Base-by-base conservation (phyloP, 2,888 invertebrate species). In the Drosophila leonis region DNA sequence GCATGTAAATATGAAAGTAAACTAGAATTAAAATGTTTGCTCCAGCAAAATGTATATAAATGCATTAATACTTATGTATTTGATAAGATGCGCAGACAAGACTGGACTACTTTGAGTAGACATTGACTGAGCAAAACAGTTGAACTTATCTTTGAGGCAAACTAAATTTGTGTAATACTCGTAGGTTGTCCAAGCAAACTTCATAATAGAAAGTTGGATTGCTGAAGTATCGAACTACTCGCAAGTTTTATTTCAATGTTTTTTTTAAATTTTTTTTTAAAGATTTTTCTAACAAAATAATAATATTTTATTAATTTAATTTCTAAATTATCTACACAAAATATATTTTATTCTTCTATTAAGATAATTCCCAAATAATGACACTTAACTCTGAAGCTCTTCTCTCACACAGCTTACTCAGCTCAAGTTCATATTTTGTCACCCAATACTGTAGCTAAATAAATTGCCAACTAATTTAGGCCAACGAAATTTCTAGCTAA, bases 401-500 rank as follows among this genome's bases (percentile, higher is more conserved):
- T 20, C 2, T 18, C 18, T 1, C 48, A 1, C 0, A 18, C 0
- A 18, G 10, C 18, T 6, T 12, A 48, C n/a, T 13, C 18, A 3
- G 0, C 31, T 4, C n/a, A n/a, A n/a, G n/a, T n/a, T 31, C 9
- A 2, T n/a, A 18, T 10, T 48, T 27, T 18, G 20, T 27, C 31
- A 31, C 0, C 18, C 41, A 41, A 33, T 57, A 27, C 9, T 29
- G n/a, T n/a, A 60, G 46, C 51, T 35, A 48, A 27, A 65, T 64
- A 33, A 42, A 29, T 44, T 44, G 20, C 61, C 35, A 39, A 52
- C 56, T 59, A 41, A 75, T 49, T 65, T 37, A 27, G 54, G 51
- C 59, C 57, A 41, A 57, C 35, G 60, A 68, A 69, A 64, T 67
- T 61, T 18, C 46, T 54, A 64, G 72, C 66, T 75, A 80, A 78